Base-by-base conservation (phyloP, 1,140 invertebrate species). In the Bicyclus anynana region DNA sequence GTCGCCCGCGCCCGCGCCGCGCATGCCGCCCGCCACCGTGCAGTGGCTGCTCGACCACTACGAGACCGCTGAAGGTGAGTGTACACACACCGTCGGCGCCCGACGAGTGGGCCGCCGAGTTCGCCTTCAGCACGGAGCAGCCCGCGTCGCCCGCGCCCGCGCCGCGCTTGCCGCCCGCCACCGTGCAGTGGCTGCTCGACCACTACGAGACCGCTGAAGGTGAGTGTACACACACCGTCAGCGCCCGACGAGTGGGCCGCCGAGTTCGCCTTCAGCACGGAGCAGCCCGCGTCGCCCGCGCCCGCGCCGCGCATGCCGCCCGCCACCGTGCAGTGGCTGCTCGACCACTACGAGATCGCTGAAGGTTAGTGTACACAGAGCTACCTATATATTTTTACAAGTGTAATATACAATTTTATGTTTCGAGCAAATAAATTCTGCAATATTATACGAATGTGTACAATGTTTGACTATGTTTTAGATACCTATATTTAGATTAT, bases 131-230 rank as follows among this genome's bases (percentile, higher is more conserved):
- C 42, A n/a, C 54, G 52, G 77, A 75, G 55, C 69, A 67, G 59
- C 76, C 78, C 38, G 48, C 73, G 38, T 77, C 78, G 12, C 78
- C 80, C 35, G 74, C 73, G 18, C 62, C 65, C 21, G 56, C 65
- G 33, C 63, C 82, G 26, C 80, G 84, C 59, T 84, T 83, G 74
- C 83, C 81, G 65, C 84, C 86, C 67, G 88, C 87, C 73, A 87
- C 87, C 62, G 85, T 99, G 63, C 96, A 98, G 87, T 99, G 98
- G 98, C 90, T 99, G 63, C 91, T 98, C 67, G 96, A 98, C 79
- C 99, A 99, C 90, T 99, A 99, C 84, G 98, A 99, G 90, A 98
- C 96, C 17, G 97, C 97, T 2, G 98, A 99, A 85, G 98, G 98
- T 61, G 33, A 52, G 63, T 29, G 7, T 97, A 95, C 21, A 2